Evolutionary conservation across 1,140 invertebrate genomes (phyloP).

Genomic region (Bombus difficillimus): DNA sequence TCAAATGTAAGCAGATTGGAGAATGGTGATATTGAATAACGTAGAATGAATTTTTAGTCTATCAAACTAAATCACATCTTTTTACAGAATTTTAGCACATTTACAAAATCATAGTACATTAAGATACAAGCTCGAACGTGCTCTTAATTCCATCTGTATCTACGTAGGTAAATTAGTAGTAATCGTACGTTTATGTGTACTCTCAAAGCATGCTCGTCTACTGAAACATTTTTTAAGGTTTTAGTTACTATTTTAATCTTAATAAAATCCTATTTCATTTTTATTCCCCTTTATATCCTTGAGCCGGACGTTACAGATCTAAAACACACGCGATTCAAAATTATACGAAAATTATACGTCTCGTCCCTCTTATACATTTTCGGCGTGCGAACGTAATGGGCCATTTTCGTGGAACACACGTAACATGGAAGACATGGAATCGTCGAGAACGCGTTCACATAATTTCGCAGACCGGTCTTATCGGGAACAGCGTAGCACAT

Average conservation of each 20-base stretch:
- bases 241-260: not conserved
- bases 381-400: not conserved
- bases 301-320: not conserved
- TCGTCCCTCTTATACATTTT: not conserved
- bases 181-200: too few species aligned
- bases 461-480: constrained; percentile 48
- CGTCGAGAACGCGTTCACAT: constrained; percentile 10
- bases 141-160: not conserved
- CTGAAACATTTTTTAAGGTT: not conserved
- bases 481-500: not conserved
- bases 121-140: not conserved
- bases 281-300: not conserved
- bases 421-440: constrained; percentile 14
- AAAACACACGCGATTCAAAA: too few species aligned
- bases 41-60: not conserved
- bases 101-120: not conserved
- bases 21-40: not conserved
- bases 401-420: not conserved
- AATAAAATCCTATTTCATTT: not conserved
- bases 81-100: not conserved
- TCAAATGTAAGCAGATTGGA: not conserved
- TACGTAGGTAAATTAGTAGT: too few species aligned
- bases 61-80: not conserved
- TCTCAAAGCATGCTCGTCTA: not conserved
- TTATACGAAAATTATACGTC: not conserved